Evolutionary conservation across 1,140 invertebrate genomes (phyloP).

Genomic region (Matsumurasca onukii): DNA sequence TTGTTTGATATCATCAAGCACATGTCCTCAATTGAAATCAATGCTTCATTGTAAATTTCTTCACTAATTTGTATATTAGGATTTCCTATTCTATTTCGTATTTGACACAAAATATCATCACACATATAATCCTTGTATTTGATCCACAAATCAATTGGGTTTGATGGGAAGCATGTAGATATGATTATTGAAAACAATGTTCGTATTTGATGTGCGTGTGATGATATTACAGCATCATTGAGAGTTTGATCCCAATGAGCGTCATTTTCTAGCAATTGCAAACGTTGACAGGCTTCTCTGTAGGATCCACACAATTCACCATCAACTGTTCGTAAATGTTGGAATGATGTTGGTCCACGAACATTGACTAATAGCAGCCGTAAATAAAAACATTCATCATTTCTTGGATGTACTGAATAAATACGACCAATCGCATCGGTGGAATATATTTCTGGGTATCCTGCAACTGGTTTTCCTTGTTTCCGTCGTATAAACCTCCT

Average conservation of each 20-base stretch:
- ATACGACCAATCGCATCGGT: conserved; percentile 42
- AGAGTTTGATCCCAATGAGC: conserved; percentile 44
- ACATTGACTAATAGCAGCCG: conserved; percentile 50
- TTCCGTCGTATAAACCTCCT: too few relatives aligned
- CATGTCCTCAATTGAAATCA: conserved; percentile 48
- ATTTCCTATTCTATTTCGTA: conserved; percentile 32
- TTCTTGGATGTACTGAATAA: conserved; percentile 46
- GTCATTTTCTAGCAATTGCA: conserved; percentile 44
- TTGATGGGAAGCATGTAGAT: conserved; percentile 40
- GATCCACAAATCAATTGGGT: too few relatives aligned
- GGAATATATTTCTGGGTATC: conserved; percentile 41
- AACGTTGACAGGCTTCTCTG: conserved; percentile 46
- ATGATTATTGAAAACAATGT: conserved; percentile 50
- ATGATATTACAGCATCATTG: conserved; percentile 42
- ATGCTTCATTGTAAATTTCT: conserved; percentile 43
- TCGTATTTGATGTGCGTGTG: conserved; percentile 47
- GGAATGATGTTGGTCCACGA: conserved; percentile 51
- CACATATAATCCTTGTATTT: too few relatives aligned
- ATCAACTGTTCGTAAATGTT: conserved; percentile 49
- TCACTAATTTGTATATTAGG: conserved; percentile 40
- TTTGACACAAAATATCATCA: too few relatives aligned
- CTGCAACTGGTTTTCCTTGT: conserved; percentile 40
- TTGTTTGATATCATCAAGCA: conserved; percentile 42
- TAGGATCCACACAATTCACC: conserved; percentile 46
- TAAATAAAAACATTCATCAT: conserved; percentile 48